Evolutionary conservation across 2,888 invertebrate genomes (phyloP).

Genomic region (Xanthorhoe spadicearia): DNA sequence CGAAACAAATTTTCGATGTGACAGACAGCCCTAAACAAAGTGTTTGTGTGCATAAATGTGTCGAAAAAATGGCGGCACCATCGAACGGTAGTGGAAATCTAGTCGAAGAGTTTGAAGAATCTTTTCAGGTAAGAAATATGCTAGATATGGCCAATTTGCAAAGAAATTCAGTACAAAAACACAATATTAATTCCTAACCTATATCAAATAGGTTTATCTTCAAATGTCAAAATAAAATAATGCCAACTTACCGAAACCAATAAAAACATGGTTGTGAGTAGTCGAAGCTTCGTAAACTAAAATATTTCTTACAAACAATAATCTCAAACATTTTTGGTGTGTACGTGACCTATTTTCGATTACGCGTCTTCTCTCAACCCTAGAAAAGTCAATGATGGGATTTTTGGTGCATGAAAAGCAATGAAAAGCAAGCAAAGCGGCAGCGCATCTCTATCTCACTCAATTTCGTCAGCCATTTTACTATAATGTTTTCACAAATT

Average conservation of each 20-base stretch:
- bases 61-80: constrained; percentile 87
- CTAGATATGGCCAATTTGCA: constrained; percentile 18
- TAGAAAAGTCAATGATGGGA: constrained; percentile 59
- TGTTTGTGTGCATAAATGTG: constrained; percentile 30
- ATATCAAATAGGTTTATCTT: constrained; percentile 47
- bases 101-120: constrained; percentile 95
- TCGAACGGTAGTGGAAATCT: constrained; percentile 94
- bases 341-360: constrained; percentile 77
- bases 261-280: constrained; percentile 43
- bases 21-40: constrained; percentile 43
- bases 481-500: constrained; percentile 78
- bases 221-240: constrained; percentile 63
- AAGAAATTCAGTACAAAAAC: constrained; percentile 23
- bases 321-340: constrained; percentile 60
- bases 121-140: constrained; percentile 89
- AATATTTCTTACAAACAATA: constrained; percentile 51
- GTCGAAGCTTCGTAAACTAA: constrained; percentile 75
- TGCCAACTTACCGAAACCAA: constrained; percentile 71
- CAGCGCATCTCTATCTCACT: constrained; percentile 64
- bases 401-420: constrained; percentile 73
- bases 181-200: constrained; percentile 60
- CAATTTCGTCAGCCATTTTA: constrained; percentile 80
- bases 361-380: constrained; percentile 71
- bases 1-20: constrained; percentile 28
- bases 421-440: no score